Conservation (phyloP, 2,888 invertebrate genomes). For the Diaprepes abbreviatus region DNA sequence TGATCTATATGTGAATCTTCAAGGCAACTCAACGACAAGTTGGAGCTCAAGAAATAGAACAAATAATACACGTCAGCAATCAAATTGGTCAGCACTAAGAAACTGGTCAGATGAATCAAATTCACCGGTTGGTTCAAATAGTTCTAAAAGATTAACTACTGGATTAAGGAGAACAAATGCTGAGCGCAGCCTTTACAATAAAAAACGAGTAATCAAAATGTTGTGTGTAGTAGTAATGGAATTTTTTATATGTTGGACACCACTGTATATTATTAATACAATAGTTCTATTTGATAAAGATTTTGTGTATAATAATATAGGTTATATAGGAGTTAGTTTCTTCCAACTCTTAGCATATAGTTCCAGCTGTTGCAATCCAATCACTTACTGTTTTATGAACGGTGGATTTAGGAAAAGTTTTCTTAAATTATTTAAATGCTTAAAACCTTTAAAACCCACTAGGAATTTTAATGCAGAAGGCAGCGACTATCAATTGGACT, state of each 20-base stretch:
- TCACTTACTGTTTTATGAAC: slow-evolving; percentile 81
- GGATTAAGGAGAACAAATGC: slow-evolving; percentile 67
- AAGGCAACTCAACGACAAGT: slow-evolving; percentile 64
- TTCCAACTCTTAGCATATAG: slow-evolving; percentile 74
- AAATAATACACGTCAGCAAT: slow-evolving; percentile 19
- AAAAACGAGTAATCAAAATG: slow-evolving; percentile 74
- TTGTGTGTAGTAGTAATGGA: slow-evolving; percentile 77
- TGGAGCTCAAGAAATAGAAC: slow-evolving; percentile 55
- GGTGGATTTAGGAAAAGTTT: slow-evolving; percentile 76
- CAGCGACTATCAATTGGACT: slow-evolving; percentile 62
- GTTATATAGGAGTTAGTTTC: slow-evolving; percentile 70
- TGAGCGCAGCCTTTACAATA: slow-evolving; percentile 68
- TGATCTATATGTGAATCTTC: slow-evolving; percentile 68
- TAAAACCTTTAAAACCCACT: slow-evolving; percentile 55
- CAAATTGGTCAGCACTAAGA: slow-evolving; percentile 36
- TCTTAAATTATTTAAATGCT: slow-evolving; percentile 72
- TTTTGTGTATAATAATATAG: slow-evolving; percentile 68
- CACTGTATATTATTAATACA: slow-evolving; percentile 73
- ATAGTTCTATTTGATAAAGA: slow-evolving; percentile 70
- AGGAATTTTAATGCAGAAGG: slow-evolving; percentile 54
- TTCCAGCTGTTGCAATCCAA: slow-evolving; percentile 77
- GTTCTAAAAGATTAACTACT: slow-evolving; percentile 47
- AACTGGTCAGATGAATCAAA: slow-evolving; percentile 45
- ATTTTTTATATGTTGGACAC: slow-evolving; percentile 81
- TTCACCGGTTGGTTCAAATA: slow-evolving; percentile 60